Percentiles rank a stretch among this genome's conserved stretches.
phyloP scores from a whole-genome alignment of 2,113 vertebrate genomes.

The Polypterus senegalus region DNA sequence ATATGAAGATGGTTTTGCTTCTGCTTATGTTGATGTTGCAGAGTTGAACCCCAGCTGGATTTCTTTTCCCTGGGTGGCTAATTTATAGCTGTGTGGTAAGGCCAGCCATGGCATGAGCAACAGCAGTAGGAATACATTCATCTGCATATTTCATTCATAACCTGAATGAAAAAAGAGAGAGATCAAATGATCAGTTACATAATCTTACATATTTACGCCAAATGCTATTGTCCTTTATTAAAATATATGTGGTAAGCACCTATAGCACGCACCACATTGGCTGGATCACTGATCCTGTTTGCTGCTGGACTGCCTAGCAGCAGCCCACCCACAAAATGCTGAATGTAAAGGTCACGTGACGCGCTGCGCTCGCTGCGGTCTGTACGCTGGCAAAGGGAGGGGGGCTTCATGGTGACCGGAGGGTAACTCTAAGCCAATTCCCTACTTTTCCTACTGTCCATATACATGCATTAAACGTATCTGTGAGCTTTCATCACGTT shows the following conservation, averaged over 20 bases:
- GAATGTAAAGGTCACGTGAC: slow-evolving; percentile 37
- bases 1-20: slow-evolving; percentile 12
- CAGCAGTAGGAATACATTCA: slow-evolving; percentile 19
- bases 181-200: too few relatives aligned
- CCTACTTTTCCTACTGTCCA: too few relatives aligned
- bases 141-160: slow-evolving; percentile 16
- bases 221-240: too few relatives aligned
- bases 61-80: slow-evolving; percentile 30
- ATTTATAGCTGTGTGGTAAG: slow-evolving; percentile 27
- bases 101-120: slow-evolving; percentile 32
- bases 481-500: too few relatives aligned
- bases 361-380: slow-evolving; percentile 9
- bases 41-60: slow-evolving; percentile 21
- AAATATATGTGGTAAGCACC: too few relatives aligned
- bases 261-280: too few relatives aligned
- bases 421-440: too few relatives aligned
- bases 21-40: slow-evolving; percentile 15
- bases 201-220: too few relatives aligned
- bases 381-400: too few relatives aligned
- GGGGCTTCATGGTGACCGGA: too few relatives aligned
- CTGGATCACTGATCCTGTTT: too few relatives aligned
- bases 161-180: slow-evolving; percentile 5
- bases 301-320: background rate
- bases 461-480: too few relatives aligned
- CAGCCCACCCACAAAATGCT: slow-evolving; percentile 34